phyloP scores from a whole-genome alignment of 2,888 invertebrate species.

The Rhagium mordax region DNA sequence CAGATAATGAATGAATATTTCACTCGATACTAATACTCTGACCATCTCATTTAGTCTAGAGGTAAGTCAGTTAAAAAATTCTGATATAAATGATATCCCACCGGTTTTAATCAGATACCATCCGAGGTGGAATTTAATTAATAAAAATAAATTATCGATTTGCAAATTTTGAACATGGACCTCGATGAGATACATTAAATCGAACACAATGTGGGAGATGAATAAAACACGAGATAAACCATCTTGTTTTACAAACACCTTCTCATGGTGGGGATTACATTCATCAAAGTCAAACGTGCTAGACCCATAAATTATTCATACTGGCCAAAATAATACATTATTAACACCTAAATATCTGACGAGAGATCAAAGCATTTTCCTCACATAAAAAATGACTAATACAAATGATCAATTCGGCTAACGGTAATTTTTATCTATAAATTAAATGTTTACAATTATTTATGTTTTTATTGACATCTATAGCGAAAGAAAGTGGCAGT shows the following conservation, averaged over 20 bases:
- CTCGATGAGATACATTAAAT: not conserved
- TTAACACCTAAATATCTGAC: conserved; percentile 3
- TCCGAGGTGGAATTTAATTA: not conserved
- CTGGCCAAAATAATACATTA: conserved; percentile 4
- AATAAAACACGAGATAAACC: not conserved
- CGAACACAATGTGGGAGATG: not conserved
- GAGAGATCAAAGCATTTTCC: not conserved
- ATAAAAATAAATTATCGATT: conserved; percentile 1
- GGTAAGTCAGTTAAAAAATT: not conserved
- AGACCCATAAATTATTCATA: not conserved
- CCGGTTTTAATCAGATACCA: not conserved
- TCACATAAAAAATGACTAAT: not conserved
- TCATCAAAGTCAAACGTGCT: not conserved
- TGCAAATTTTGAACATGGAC: not conserved
- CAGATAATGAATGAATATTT: no score
- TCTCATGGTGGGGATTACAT: not conserved
- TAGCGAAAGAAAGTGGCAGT: not conserved
- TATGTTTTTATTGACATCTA: not conserved
- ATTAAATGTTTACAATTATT: conserved; percentile 1
- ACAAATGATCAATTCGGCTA: not conserved
- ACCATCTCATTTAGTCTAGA: not conserved
- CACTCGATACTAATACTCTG: no score
- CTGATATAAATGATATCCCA: not conserved
- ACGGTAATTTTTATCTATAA: not conserved
- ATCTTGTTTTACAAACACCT: not conserved